phyloP scores from a whole-genome alignment of 2,113 vertebrate species.

The Pituophis catenifer region DNA sequence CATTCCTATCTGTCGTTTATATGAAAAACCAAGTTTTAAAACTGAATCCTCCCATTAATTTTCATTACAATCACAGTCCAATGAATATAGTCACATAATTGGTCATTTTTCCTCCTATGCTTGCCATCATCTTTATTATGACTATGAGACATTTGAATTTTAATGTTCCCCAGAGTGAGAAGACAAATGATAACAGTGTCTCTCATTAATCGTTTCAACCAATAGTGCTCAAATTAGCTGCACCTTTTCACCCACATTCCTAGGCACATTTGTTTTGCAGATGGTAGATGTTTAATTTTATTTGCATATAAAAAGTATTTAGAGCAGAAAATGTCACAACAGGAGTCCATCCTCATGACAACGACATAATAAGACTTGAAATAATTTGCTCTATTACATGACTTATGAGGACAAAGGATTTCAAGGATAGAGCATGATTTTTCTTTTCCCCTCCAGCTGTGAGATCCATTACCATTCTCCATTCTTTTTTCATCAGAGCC shows the following conservation, averaged over 20 bases:
- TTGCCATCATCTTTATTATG: constrained; percentile 32
- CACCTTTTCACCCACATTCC: background rate
- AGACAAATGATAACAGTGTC: constrained; percentile 12
- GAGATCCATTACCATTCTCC: background rate
- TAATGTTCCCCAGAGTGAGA: constrained; percentile 19
- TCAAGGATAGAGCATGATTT: background rate
- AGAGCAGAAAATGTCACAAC: constrained; percentile 19
- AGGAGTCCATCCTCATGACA: constrained; percentile 8
- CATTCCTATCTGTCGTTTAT: background rate
- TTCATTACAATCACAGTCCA: constrained; percentile 13
- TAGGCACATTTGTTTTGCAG: background rate
- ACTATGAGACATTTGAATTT: constrained; percentile 35
- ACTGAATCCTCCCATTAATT: background rate
- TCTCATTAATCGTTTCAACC: constrained; percentile 3
- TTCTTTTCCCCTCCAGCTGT: background rate
- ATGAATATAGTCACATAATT: constrained; percentile 21
- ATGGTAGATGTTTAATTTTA: constrained; percentile 8
- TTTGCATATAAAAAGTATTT: constrained; percentile 32
- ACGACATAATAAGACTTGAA: background rate
- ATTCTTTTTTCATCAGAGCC: background rate
- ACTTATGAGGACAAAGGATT: background rate
- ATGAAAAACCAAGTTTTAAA: background rate
- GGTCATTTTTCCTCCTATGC: constrained; percentile 28
- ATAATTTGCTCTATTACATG: background rate
- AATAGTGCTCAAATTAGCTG: constrained; percentile 1